These are phyloP conservation scores for Rhagophthalmus giganteus DNA, from an alignment of 2,888 invertebrate genomes.

Conservation along the genomic window DNA sequence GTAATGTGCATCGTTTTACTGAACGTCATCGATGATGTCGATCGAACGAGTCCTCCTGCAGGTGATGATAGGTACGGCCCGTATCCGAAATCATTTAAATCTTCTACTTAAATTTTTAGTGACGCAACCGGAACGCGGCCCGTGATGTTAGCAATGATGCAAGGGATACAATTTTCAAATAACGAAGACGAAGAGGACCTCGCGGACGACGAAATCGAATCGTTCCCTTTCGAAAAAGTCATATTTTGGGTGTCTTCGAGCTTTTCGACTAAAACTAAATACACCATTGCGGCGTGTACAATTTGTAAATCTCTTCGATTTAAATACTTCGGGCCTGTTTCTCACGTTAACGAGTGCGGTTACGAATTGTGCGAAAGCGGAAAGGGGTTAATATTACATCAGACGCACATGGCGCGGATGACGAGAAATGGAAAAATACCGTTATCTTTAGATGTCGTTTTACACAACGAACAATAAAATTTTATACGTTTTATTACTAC, in stretches of 20 bases:
- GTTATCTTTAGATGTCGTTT: constrained; percentile 46
- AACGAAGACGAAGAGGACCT: constrained; percentile 21
- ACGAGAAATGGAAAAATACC: constrained; percentile 43
- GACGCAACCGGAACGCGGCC: constrained; percentile 26
- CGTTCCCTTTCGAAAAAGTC: constrained; percentile 40
- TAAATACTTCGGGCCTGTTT: constrained; percentile 49
- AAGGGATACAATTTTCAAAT: neutral
- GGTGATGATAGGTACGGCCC: neutral
- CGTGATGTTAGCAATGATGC: constrained; percentile 42
- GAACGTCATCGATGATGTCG: constrained; percentile 31
- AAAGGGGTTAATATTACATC: constrained; percentile 45
- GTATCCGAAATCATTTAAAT: too few species aligned
- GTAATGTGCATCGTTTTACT: constrained; percentile 42
- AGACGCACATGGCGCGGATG: constrained; percentile 45
- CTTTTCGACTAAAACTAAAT: constrained; percentile 43
- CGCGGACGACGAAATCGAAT: constrained; percentile 1
- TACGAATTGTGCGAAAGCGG: constrained; percentile 44
- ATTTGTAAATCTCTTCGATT: constrained; percentile 44
- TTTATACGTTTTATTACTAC: neutral
- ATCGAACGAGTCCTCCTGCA: neutral
- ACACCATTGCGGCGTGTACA: constrained; percentile 49
- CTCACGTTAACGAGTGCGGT: constrained; percentile 42
- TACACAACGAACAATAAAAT: constrained; percentile 36
- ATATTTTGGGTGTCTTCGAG: constrained; percentile 51
- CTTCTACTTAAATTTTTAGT: too few species aligned